A percentile compares a stretch with the other conserved stretches of the same genome.
phyloP scores from a whole-genome alignment of 2,797 vertebrate genomes.

The Halcyon badia region DNA sequence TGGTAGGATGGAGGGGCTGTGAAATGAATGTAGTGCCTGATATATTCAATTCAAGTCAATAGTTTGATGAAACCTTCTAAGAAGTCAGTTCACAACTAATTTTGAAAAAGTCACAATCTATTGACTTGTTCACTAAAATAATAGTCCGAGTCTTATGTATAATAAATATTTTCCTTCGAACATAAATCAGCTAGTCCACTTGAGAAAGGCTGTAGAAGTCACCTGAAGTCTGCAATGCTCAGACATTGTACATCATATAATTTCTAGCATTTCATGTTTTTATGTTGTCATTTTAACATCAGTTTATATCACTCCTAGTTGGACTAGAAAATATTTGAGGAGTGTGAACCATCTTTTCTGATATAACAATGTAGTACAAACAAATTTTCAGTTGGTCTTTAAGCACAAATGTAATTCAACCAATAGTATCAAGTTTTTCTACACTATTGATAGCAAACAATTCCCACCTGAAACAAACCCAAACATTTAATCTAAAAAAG shows the following conservation, averaged over 20 bases:
- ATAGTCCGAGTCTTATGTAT: fast-evolving
- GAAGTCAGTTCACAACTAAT: background rate
- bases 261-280: background rate
- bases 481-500: background rate
- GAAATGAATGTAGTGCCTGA: background rate
- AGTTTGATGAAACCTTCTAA: background rate
- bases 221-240: background rate
- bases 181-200: background rate
- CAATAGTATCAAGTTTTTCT: background rate
- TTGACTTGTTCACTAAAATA: background rate
- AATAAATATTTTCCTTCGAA: background rate
- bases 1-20: background rate
- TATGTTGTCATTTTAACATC: background rate
- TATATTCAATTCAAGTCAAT: background rate
- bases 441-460: background rate
- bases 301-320: background rate
- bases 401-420: background rate
- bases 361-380: background rate
- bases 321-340: background rate
- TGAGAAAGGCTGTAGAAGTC: background rate
- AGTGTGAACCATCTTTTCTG: background rate
- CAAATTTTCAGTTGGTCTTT: background rate
- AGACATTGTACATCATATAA: background rate
- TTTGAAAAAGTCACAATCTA: background rate
- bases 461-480: background rate